phyloP scores from a whole-genome alignment of 1,140 invertebrate genomes.

The Chelonus insularis region DNA sequence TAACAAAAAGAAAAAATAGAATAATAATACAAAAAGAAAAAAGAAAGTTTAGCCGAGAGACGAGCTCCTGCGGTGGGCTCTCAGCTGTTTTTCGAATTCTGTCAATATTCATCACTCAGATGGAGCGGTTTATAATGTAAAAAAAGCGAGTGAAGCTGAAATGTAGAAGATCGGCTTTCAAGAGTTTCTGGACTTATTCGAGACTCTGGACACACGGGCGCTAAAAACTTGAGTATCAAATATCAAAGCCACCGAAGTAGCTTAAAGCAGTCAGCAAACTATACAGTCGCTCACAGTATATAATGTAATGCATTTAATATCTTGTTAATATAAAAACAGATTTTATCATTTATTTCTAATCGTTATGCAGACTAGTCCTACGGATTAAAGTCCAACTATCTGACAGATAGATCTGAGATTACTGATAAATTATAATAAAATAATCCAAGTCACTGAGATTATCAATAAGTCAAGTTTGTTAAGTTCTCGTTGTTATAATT shows the following conservation, averaged over 20 bases:
- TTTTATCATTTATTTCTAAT: no score
- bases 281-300: not conserved
- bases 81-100: constrained; percentile 2
- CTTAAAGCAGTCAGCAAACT: not conserved
- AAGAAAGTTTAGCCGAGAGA: not conserved
- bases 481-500: not conserved
- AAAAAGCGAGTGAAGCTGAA: not conserved
- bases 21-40: constrained; percentile 10
- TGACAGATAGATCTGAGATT: not conserved
- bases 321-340: no score
- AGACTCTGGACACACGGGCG: not conserved
- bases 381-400: no score
- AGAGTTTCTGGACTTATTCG: not conserved
- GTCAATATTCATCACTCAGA: not conserved
- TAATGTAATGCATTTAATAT: no score
- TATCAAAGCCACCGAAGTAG: not conserved
- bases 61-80: not conserved
- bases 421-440: not conserved
- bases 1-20: not conserved
- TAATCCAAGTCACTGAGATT: constrained; percentile 2
- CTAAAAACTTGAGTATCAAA: not conserved
- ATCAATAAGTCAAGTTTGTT: constrained; percentile 2
- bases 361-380: no score
- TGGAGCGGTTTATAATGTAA: not conserved
- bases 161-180: not conserved